Base-by-base conservation (phyloP, 2,113 vertebrate species). In the Dipodomys ordii region DNA sequence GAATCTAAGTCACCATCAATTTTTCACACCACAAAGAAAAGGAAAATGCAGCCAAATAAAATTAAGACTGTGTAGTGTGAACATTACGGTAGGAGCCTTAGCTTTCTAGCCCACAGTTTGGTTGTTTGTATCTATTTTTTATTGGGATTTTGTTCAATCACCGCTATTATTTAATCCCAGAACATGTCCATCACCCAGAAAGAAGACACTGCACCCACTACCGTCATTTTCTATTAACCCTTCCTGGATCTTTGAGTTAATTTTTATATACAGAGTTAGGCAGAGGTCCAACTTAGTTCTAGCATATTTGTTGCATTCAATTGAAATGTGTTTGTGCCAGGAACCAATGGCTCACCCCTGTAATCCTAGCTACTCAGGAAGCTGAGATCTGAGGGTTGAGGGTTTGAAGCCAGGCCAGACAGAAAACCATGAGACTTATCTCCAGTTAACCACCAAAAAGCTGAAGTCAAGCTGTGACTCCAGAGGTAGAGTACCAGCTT, bases 101-200 rank as follows among this genome's bases (percentile, higher is more conserved):
- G 27, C 72, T 80, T 60, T 83, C 83, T 81, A 23, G 20, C 49
- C 62, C 67, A 13, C 64, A 46, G 30, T 57, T 86, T 90, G 73
- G 60, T 92, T 83, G 19, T 72, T 88, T 89, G 39, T 23, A 57
- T 76, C n/a, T 86, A n/a, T 46, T 86, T 95, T 88, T 92, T 49
- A 76, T 76, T 67, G 53, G 87, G 46, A 82, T 86, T 39, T 39
- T 39, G 39, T 39, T 39, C 16, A 71, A 28, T 81, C 67, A 65
- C 65, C 22, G 44, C 10, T 92, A 16, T 46, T 64, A 9, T 46
- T 12, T 96, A 81, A 93, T 93, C 88, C 23, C 44, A 86, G 27
- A 68, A 68, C 7, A 91, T 22, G 83, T 95, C 83, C 32, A 83
- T 94, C 32, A 67, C 22, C 77, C 67, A 35, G 73, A 60, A 87